Evolutionary conservation across 1,140 invertebrate species (phyloP).

Genomic region (Lasaia peninsularis): DNA sequence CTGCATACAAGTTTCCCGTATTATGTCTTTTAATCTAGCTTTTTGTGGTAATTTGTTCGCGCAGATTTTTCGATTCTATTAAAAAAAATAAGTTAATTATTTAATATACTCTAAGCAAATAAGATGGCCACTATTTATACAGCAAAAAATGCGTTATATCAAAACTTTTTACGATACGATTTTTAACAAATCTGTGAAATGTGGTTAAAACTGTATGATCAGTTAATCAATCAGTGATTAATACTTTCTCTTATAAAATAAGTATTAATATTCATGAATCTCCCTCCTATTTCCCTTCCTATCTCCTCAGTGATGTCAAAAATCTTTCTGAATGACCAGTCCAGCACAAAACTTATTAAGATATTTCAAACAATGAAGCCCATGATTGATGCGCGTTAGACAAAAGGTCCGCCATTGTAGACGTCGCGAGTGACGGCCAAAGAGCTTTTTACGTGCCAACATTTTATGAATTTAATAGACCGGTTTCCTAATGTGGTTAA

Average conservation of each 20-base stretch:
- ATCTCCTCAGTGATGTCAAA: constrained; percentile 36
- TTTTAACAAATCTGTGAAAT: too few relatives aligned
- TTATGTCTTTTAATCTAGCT: too few relatives aligned
- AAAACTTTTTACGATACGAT: too few relatives aligned
- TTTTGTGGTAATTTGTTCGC: too few relatives aligned
- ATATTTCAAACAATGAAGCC: constrained; percentile 61
- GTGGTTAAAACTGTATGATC: too few relatives aligned
- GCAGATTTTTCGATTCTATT: too few relatives aligned
- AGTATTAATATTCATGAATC: constrained; percentile 40
- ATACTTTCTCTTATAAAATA: not conserved
- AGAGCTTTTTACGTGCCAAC: constrained; percentile 38
- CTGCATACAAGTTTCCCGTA: too few relatives aligned
- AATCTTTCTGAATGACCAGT: constrained; percentile 72
- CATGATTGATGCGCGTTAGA: constrained; percentile 65
- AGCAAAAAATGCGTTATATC: too few relatives aligned
- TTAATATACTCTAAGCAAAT: too few relatives aligned
- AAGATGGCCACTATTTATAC: too few relatives aligned
- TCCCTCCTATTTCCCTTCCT: too few relatives aligned
- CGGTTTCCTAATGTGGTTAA: constrained; percentile 55
- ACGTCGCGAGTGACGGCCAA: constrained; percentile 34
- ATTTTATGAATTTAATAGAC: constrained; percentile 65
- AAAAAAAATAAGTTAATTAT: too few relatives aligned
- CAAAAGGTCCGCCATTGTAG: constrained; percentile 61
- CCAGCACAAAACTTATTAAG: constrained; percentile 70
- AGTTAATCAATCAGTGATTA: not conserved